Evolutionary conservation across 1,140 invertebrate species (phyloP).

Genomic region (Drosophila aff.): DNA sequence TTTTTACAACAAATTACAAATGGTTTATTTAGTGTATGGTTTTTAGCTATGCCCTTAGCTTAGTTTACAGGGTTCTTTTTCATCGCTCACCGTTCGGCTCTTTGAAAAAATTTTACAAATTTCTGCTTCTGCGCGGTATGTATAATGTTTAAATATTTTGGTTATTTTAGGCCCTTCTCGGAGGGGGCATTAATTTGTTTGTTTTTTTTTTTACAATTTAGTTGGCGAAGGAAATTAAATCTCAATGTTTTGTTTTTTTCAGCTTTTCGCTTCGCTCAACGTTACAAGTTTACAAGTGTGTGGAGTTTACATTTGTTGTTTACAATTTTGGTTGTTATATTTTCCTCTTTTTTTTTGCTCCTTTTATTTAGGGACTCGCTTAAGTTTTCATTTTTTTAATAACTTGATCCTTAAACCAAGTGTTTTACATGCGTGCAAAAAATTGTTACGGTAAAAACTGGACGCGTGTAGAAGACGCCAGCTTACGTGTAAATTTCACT

Average conservation of each 20-base stretch:
- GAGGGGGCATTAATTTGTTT: conserved; percentile 33
- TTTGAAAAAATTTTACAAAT: conserved; percentile 74
- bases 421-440: conserved; percentile 62
- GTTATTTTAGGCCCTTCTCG: conserved; percentile 46
- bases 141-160: conserved; percentile 49
- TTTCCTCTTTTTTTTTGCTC: background rate
- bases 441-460: conserved; percentile 69
- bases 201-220: conserved; percentile 54
- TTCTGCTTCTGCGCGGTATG: conserved; percentile 53
- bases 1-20: conserved; percentile 84
- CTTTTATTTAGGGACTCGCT: conserved; percentile 17
- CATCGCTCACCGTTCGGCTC: conserved; percentile 10
- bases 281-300: conserved; percentile 45
- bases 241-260: conserved; percentile 37
- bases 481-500: conserved; percentile 63
- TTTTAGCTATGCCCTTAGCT: conserved; percentile 60
- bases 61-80: conserved; percentile 65
- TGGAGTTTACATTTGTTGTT: conserved; percentile 59
- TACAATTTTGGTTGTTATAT: conserved; percentile 51
- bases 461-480: conserved; percentile 56
- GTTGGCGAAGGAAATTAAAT: conserved; percentile 59
- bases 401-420: conserved; percentile 41
- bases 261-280: conserved; percentile 30
- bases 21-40: conserved; percentile 61
- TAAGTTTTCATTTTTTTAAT: conserved; percentile 5